phyloP scores from a whole-genome alignment of 2,888 invertebrate species.

The Tetragonisca angustula region DNA sequence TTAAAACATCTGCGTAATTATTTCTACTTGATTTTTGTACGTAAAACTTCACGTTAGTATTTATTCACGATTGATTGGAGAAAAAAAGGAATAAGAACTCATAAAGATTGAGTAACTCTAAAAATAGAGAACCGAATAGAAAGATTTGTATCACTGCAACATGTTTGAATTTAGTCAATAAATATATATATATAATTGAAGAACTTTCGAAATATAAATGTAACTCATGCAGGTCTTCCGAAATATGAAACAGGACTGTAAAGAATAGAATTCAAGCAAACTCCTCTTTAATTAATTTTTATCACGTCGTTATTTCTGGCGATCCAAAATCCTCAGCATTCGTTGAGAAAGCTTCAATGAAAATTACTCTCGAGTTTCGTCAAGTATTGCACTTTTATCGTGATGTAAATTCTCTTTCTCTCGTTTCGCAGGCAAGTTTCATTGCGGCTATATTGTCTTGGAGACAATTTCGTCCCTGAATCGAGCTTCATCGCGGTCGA shows the following conservation, averaged over 20 bases:
- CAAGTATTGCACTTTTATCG: too few species aligned
- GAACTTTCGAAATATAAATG: background rate
- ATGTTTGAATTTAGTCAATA: background rate
- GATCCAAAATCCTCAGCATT: too few species aligned
- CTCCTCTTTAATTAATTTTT: background rate
- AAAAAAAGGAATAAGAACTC: too few species aligned
- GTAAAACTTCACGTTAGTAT: background rate
- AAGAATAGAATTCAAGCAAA: background rate
- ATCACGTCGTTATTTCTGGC: background rate
- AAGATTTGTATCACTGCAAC: background rate
- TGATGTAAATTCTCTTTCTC: background rate
- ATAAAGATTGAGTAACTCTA: background rate
- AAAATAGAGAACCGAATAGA: background rate
- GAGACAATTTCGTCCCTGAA: constrained; percentile 10
- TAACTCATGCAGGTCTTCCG: background rate
- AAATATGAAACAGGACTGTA: background rate
- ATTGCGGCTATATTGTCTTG: background rate
- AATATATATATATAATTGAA: too few species aligned
- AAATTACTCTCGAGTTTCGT: background rate
- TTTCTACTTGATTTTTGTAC: background rate
- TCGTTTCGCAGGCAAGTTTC: background rate
- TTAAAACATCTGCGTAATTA: background rate
- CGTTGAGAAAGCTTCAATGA: background rate
- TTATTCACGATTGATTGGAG: too few species aligned
- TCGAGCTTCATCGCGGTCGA: constrained; percentile 8